Base-by-base conservation (phyloP, 2,113 vertebrate genomes). In the Paedocypris sp. region DNA sequence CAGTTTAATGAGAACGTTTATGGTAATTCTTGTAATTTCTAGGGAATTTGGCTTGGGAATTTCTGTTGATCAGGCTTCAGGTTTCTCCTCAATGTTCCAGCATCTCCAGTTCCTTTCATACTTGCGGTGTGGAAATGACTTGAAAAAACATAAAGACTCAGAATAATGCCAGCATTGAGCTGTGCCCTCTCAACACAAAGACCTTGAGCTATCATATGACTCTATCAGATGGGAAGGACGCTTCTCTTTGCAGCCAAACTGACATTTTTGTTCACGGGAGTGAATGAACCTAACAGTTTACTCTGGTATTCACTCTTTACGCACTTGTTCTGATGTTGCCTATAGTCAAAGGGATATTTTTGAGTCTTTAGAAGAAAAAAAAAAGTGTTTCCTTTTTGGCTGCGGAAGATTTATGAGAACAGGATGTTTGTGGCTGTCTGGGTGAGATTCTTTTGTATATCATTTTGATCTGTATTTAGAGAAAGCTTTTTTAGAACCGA, bases 401-500 rank as follows among this genome's bases (percentile, higher is more conserved):
- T 64, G 20, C 33, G 41, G 31, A 7, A 19, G 9, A 12, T 20
- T 18, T 69, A 50, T 59, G 36, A 62, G 28, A 50, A 15, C 66
- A 49, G 59, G 51, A 50, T 35, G 59, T 43, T 43, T 43, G 36
- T 20, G 23, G 32, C 38, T 53, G 31, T 45, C 50, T 49, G 15
- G 50, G 19, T 52, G n/a, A 48, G 41, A 42, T 47, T 19, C 15
- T 58, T n/a, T n/a, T 56, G 32, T 43, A 33, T 57, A 53, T 52
- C 35, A 59, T 31, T n/a, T 50, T 45, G 10, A 68, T 68, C 49
- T 56, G 51, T 61, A 49, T 72, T 71, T 72, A 33, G 60, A 64
- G 54, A 50, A 59, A 38, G 39, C n/a, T 38, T 62, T 53, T 33
- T 47, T 3, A 18, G 10, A 47, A 6, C 42, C 46, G 28, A 60